A percentile compares a stretch with the other conserved stretches of the same genome.
phyloP scores from a whole-genome alignment of 2,113 vertebrate genomes.

The Promerops cafer region DNA sequence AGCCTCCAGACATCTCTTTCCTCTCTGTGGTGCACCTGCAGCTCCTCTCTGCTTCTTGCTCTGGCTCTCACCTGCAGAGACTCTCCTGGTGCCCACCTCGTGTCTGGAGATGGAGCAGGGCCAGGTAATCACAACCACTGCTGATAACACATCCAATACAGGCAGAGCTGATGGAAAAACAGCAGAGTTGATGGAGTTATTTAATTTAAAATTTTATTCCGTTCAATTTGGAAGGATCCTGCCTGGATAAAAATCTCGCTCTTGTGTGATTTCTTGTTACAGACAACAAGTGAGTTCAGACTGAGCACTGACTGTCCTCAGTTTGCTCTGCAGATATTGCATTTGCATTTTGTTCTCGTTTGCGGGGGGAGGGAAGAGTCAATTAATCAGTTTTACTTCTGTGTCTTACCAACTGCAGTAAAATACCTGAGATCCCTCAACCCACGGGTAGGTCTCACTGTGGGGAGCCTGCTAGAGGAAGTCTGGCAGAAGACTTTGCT shows the following conservation, averaged over 20 bases:
- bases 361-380: rapidly evolving
- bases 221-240: not conserved
- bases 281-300: not conserved
- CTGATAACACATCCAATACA: not conserved
- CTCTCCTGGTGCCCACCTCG: not conserved
- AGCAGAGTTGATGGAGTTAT: not conserved
- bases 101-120: not conserved
- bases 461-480: not conserved
- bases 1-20: not conserved
- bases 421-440: not conserved
- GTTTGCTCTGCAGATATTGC: not conserved
- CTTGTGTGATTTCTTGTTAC: not conserved
- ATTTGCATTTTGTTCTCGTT: not conserved
- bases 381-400: not conserved
- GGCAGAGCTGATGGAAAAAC: not conserved
- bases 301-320: not conserved
- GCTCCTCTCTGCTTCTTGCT: not conserved
- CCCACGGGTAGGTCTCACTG: rapidly evolving
- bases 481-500: not conserved
- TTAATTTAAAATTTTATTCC: not conserved
- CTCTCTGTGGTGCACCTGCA: not conserved
- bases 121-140: not conserved
- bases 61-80: not conserved
- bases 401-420: not conserved
- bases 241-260: not conserved